phyloP scores from a whole-genome alignment of 2,113 vertebrate genomes.

The Callipepla californica region DNA sequence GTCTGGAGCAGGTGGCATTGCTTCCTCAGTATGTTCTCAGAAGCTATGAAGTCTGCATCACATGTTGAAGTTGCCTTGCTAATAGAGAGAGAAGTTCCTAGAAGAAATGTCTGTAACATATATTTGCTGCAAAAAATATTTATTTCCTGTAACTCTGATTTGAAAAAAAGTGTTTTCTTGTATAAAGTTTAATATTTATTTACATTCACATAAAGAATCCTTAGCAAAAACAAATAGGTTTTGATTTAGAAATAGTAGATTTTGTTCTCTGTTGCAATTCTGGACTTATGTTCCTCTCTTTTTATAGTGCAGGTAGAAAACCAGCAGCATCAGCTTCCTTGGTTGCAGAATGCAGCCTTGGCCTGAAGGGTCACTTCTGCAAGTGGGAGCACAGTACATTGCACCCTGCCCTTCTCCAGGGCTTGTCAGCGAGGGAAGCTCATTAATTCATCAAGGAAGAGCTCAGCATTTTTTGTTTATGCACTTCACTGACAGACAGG shows the following conservation, averaged over 20 bases:
- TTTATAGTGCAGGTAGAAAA: slow-evolving; percentile 6
- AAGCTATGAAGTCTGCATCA: not conserved
- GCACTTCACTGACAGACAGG: slow-evolving; percentile 7
- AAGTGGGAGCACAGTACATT: not conserved
- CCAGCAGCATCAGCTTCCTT: not conserved
- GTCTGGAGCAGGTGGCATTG: not conserved
- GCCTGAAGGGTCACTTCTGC: not conserved
- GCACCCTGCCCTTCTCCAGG: not conserved
- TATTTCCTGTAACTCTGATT: slow-evolving; percentile 10
- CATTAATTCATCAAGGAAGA: slow-evolving; percentile 9
- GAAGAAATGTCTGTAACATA: not conserved
- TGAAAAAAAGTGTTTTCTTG: not conserved
- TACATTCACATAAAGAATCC: not conserved
- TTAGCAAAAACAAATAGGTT: not conserved
- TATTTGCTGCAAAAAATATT: not conserved
- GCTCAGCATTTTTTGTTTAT: not conserved
- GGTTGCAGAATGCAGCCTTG: fast-evolving
- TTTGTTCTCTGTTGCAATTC: slow-evolving; percentile 3
- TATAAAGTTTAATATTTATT: slow-evolving; percentile 16
- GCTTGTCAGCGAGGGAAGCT: not conserved
- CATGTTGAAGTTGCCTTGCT: not conserved
- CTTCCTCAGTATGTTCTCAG: not conserved
- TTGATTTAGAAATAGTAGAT: not conserved
- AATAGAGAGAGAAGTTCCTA: not conserved
- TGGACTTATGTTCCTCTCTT: not conserved